Evolutionary conservation across 2,113 vertebrate genomes (phyloP), one percentile per base, ranked within the genome.

Genomic region (Alethe diademata): DNA sequence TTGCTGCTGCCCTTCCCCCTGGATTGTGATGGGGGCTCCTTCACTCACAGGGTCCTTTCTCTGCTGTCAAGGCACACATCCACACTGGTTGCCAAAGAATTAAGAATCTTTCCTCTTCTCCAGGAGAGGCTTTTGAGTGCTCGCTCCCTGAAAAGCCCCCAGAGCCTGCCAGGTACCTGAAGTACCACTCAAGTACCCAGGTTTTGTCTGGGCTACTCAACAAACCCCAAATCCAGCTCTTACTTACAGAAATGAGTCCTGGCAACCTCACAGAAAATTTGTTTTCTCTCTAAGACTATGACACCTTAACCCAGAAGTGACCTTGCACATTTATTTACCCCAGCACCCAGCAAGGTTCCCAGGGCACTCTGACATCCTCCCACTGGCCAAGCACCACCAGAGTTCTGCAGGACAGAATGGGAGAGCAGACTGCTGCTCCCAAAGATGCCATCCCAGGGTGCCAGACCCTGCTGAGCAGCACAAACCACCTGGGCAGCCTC

Each of bases 311-410:
- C 38, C 28, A n/a, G 67, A 48, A 73, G 24, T 2, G 4, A 42
- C 42, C 45, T 43, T 19, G 13, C 40, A 28, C 1, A 0, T 48
- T 64, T 25, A 35, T 15, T 29, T 31, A 14, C 10, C 17, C 36
- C 56, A 54, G 35, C 24, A 69, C 25, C 31, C 38, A 28, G 54
- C 6, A 6, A 29, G 38, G 43, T 3, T 19, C 38, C 16, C 31
- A 42, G 47, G 45, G 25, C n/a, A 58, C 38, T 16, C 13, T 2
- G 1, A 42, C 8, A 65, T 23, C 35, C 43, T 51, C 42, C 29
- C 0, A 0, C 0, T 18, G 47, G 42, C 35, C 78, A 60, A 53
- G 36, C 7, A 88, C 4, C 43, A 13, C 4, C 1, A 4, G 22
- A 24, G 35, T 11, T 51, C n/a, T 65, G 24, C 24, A 67, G n/a